A percentile compares a stretch with the other conserved stretches of the same genome.
These are phyloP conservation scores for Troides oblongomaculatus DNA, from an alignment of 2,888 invertebrate genomes.

Conservation along the genomic window DNA sequence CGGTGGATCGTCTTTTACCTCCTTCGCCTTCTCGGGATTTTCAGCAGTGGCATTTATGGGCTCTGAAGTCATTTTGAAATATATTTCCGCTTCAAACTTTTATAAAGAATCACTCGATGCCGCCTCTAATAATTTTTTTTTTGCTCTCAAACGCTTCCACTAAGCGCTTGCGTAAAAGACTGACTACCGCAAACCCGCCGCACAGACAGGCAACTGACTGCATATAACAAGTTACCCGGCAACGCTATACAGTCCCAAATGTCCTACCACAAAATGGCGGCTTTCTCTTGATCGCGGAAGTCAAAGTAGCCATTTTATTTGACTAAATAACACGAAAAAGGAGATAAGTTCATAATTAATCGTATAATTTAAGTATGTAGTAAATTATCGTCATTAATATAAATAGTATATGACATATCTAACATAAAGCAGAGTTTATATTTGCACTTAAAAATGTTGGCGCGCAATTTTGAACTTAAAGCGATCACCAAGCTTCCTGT, in stretches of 20 bases:
- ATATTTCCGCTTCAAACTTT: constrained; percentile 13
- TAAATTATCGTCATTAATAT: too few relatives aligned
- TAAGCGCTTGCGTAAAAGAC: constrained; percentile 38
- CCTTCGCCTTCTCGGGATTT: constrained; percentile 82
- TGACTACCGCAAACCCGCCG: constrained; percentile 37
- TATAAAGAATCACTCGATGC: constrained; percentile 32
- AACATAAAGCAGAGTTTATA: too few relatives aligned
- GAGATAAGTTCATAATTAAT: too few relatives aligned
- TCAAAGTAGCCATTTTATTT: background rate
- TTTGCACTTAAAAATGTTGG: too few relatives aligned
- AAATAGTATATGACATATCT: too few relatives aligned
- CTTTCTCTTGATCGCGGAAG: constrained; percentile 23
- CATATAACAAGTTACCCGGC: constrained; percentile 47
- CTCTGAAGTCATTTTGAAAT: constrained; percentile 85
- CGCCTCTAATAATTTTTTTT: constrained; percentile 32
- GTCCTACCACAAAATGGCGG: constrained; percentile 49
- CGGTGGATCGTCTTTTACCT: constrained; percentile 76
- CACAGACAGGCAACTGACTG: constrained; percentile 44
- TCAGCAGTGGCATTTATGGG: constrained; percentile 85
- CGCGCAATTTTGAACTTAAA: too few relatives aligned
- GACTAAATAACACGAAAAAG: background rate
- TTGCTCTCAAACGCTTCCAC: constrained; percentile 39
- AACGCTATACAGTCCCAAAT: constrained; percentile 43
- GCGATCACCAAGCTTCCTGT: too few relatives aligned
- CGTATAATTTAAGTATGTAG: too few relatives aligned